These are phyloP conservation scores for Drosophila repleta DNA, from an alignment of 1,140 invertebrate species.

Conservation along the genomic window DNA sequence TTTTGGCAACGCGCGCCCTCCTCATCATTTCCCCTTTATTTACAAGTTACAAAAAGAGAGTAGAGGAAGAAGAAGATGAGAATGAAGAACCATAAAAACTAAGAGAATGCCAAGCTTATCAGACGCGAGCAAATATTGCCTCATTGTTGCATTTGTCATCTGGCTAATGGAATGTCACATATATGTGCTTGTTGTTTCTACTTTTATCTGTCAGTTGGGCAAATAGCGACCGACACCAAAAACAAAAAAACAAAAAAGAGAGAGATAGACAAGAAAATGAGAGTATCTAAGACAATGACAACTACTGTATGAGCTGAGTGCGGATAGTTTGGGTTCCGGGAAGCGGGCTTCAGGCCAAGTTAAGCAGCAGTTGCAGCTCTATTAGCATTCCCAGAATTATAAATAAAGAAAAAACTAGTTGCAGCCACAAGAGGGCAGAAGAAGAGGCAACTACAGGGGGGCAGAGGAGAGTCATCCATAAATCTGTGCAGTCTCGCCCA, in stretches of 20 bases:
- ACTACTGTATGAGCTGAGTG: slow-evolving; percentile 52
- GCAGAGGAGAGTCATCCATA: slow-evolving; percentile 53
- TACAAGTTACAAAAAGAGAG: slow-evolving; percentile 15
- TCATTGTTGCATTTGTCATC: slow-evolving; percentile 34
- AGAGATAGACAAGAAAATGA: neutral
- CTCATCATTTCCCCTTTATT: slow-evolving; percentile 34
- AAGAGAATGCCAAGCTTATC: slow-evolving; percentile 63
- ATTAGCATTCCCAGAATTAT: slow-evolving; percentile 73
- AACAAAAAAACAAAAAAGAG: neutral
- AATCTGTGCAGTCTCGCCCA: slow-evolving; percentile 67
- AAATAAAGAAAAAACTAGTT: slow-evolving; percentile 40
- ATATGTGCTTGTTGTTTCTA: slow-evolving; percentile 11
- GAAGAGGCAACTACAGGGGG: slow-evolving; percentile 17
- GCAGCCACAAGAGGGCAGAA: neutral
- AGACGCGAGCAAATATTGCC: slow-evolving; percentile 41
- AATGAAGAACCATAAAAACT: neutral
- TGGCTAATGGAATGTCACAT: slow-evolving; percentile 55
- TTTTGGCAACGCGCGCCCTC: slow-evolving; percentile 68
- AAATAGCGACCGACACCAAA: slow-evolving; percentile 47
- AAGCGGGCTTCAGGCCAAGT: slow-evolving; percentile 27
- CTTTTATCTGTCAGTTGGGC: slow-evolving; percentile 58
- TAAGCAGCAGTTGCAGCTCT: slow-evolving; percentile 63
- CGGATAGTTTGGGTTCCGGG: slow-evolving; percentile 15
- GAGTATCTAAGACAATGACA: slow-evolving; percentile 37
- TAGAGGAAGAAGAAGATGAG: slow-evolving; percentile 2